A percentile compares a stretch with the other conserved stretches of the same genome.
These are phyloP conservation scores for Ichneumoninae sp. DNA, from an alignment of 2,888 invertebrate genomes.

Conservation along the genomic window DNA sequence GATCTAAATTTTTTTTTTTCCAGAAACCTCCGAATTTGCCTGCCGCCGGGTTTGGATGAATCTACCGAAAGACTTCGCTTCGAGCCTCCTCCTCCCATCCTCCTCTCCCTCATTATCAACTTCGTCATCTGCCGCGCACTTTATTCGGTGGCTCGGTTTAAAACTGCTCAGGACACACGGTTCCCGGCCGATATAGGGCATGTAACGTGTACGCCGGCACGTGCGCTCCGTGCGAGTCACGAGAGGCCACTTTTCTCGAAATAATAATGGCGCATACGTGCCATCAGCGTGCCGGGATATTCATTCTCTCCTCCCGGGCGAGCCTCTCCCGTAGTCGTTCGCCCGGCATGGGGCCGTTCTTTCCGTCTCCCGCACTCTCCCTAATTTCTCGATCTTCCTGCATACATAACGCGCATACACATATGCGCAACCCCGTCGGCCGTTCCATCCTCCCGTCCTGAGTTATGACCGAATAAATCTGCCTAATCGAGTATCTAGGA, in stretches of 20 bases:
- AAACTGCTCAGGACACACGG: slow-evolving; percentile 39
- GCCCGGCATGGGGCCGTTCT: slow-evolving; percentile 58
- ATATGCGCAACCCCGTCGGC: slow-evolving; percentile 1
- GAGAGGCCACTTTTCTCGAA: slow-evolving; percentile 67
- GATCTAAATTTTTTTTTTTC: not conserved
- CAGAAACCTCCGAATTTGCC: not conserved
- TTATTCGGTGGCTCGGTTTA: slow-evolving; percentile 46
- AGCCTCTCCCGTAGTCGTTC: slow-evolving; percentile 32
- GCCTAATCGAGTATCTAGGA: slow-evolving; percentile 58
- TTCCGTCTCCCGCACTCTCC: slow-evolving; percentile 6
- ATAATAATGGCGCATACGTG: slow-evolving; percentile 64
- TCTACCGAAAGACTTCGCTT: not conserved
- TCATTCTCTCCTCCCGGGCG: slow-evolving; percentile 49
- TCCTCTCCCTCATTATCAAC: slow-evolving; percentile 35
- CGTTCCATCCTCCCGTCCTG: slow-evolving; percentile 55
- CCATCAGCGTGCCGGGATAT: slow-evolving; percentile 46
- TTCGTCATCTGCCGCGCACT: slow-evolving; percentile 48
- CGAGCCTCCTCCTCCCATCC: not conserved
- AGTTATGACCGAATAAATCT: slow-evolving; percentile 66
- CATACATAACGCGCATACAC: not conserved
- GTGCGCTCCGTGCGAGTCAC: slow-evolving; percentile 62
- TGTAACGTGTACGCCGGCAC: slow-evolving; percentile 56
- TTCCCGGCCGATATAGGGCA: slow-evolving; percentile 8
- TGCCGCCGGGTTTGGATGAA: not conserved
- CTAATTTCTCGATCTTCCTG: slow-evolving; percentile 56